Evolutionary conservation across 1,140 invertebrate species (phyloP), one percentile per base, ranked within the genome.

Genomic region (Bombus soroeensis): DNA sequence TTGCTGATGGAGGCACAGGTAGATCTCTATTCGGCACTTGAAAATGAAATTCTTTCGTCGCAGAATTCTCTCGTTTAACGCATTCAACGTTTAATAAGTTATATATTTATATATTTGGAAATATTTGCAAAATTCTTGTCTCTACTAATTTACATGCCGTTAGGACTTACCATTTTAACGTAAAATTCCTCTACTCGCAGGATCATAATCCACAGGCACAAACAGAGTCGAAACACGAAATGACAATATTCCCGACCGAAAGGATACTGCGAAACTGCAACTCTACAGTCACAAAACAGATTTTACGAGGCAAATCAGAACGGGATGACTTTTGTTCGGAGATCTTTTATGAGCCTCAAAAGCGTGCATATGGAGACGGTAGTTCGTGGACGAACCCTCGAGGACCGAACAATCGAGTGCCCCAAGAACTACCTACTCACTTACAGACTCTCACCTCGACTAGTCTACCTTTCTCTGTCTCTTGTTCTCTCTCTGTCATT

Each of bases 351-450:
- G 34, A 53, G 37, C 53, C 39, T 86, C 78, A 39, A 39, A 74
- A 79, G 39, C 79, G 34, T 89, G 81, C 88, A 87, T 79, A 80
- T 43, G 81, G 83, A 90, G 76, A 72, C 39, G 81, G 76, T 64
- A 70, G 68, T 37, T 84, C 75, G 91, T 90, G 88, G 85, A 90
- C 86, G 88, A 91, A 92, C 90, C 91, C 92, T 92, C 91, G 88
- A 91, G 92, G 80, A 39, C 78, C 80, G 89, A 86, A 90, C 89
- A 90, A 90, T 90, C 82, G 89, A 85, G 76, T 85, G 78, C 66
- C 76, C 80, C 73, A 81, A 86, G 79, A 92, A 92, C 89, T 92
- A 90, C 92, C 90, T 92, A 90, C 88, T 93, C 91, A 89, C 89
- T 93, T 91, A 91, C 90, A 85, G 64, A 83, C 86, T 88, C 91